Evolutionary conservation across 2,797 vertebrate genomes (phyloP), one percentile per base, ranked within the genome.

Genomic region (Characodon lateralis): DNA sequence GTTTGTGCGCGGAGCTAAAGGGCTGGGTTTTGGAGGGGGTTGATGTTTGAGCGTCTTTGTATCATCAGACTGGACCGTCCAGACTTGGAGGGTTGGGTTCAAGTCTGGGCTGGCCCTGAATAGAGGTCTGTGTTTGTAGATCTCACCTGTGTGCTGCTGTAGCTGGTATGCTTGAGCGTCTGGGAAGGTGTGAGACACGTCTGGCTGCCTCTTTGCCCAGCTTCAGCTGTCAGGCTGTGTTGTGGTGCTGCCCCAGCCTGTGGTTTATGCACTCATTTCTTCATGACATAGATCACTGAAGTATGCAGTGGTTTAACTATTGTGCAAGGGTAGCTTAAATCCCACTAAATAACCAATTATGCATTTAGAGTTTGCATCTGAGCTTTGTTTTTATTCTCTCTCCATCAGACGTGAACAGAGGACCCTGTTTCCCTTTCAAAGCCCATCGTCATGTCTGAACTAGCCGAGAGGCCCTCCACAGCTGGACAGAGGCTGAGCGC

Each of bases 401-500:
- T 55, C 28, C 31, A 58, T 13, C 81, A 93, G 90, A 88, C 86
- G 71, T 83, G 76, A 91, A 63, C 73, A 65, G 61, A 79, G 71
- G 80, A 61, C 68, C 83, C 80, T 82, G 80, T 70, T 63, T 65
- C 73, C 69, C 12, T 28, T 69, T 24, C 55, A 35, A 71, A 74
- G 24, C 61, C 85, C 5, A 73, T 82, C 81, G 72, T 65, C 84
- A 99, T 99, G 98, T 97, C 95, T 71, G 98, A 99, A 88, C 96
- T 96, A 71, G 96, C 97, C 69, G 96, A 97, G 90, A 95, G 93
- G 85, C 94, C 96, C 48, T 97, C 96, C 8, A 90, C 96, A 7
- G 95, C 98, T 26, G 98, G 96, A 51, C 97, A 97, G 79, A 95
- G 98, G 78, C 94, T 99, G 82, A 96, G 97, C 79, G 96, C 96